phyloP scores from a whole-genome alignment of 2,888 invertebrate species.

The Notodonta dromedarius region DNA sequence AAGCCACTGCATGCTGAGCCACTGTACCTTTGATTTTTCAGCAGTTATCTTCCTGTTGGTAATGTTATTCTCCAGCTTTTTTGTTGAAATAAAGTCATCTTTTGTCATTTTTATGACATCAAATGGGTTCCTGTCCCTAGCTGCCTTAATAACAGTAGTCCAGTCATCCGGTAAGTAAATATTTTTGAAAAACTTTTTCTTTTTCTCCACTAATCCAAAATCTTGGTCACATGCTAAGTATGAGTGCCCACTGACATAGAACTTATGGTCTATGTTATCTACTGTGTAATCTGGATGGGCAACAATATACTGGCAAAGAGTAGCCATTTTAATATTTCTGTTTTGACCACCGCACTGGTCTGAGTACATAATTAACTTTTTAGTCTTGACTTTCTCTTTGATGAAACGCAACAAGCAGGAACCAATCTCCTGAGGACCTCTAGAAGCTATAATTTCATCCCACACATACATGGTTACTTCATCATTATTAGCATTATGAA shows the following conservation, averaged over 20 bases:
- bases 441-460: constrained; percentile 33
- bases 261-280: constrained; percentile 9
- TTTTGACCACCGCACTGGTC: constrained; percentile 41
- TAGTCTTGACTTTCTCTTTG: constrained; percentile 25
- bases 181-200: constrained; percentile 31
- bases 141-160: constrained; percentile 28
- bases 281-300: constrained; percentile 6
- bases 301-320: constrained; percentile 6
- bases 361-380: constrained; percentile 30
- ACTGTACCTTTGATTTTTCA: constrained; percentile 27
- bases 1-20: constrained; percentile 27
- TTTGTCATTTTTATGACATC: constrained; percentile 27
- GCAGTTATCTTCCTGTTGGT: constrained; percentile 27
- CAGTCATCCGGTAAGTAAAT: constrained; percentile 32
- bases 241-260: constrained; percentile 8
- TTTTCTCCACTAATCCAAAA: constrained; percentile 29
- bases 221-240: constrained; percentile 31
- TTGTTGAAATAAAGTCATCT: constrained; percentile 26
- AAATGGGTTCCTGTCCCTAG: constrained; percentile 27
- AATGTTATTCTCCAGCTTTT: constrained; percentile 30
- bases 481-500: constrained; percentile 9
- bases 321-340: constrained; percentile 39
- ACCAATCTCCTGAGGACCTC: constrained; percentile 45
- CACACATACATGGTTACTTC: constrained; percentile 14
- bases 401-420: constrained; percentile 37